These are phyloP conservation scores for Geodia barretti DNA, from an alignment of 37 sponge, comb jelly and placozoan species.

Conservation along the genomic window DNA sequence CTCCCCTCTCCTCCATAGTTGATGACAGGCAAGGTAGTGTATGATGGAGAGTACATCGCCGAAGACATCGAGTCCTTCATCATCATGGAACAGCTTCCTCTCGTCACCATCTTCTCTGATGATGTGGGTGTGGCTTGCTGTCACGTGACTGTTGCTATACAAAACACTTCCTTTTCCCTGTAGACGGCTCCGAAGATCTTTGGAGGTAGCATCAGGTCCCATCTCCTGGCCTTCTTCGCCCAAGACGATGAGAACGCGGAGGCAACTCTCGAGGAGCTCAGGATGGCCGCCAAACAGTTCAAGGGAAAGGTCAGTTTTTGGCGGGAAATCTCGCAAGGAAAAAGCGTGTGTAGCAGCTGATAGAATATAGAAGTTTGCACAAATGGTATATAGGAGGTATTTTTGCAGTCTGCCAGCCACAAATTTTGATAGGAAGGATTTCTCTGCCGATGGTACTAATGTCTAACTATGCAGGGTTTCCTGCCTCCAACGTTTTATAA, in stretches of 20 bases:
- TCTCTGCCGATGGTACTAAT: too few relatives aligned
- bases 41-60: constrained; percentile 62
- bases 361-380: too few relatives aligned
- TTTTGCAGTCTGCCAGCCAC: too few relatives aligned
- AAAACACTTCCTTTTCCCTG: background rate
- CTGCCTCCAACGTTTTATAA: too few relatives aligned
- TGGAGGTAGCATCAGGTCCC: constrained; percentile 81
- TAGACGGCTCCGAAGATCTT: constrained; percentile 96
- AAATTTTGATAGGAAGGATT: too few relatives aligned
- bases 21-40: constrained; percentile 71
- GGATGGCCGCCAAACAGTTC: constrained; percentile 52
- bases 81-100: constrained; percentile 69
- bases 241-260: constrained; percentile 40
- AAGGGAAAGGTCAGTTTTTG: constrained; percentile 88
- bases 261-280: constrained; percentile 35
- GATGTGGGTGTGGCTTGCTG: constrained; percentile 56
- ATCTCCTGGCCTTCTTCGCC: constrained; percentile 81
- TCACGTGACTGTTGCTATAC: background rate
- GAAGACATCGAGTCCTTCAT: constrained; percentile 76
- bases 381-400: too few relatives aligned
- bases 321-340: too few relatives aligned
- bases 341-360: too few relatives aligned
- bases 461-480: too few relatives aligned
- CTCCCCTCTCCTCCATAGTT: constrained; percentile 47
- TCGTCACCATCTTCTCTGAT: constrained; percentile 84